Conservation (phyloP, 2,113 vertebrate genomes). For the Telmatochromis bifrenatus region DNA sequence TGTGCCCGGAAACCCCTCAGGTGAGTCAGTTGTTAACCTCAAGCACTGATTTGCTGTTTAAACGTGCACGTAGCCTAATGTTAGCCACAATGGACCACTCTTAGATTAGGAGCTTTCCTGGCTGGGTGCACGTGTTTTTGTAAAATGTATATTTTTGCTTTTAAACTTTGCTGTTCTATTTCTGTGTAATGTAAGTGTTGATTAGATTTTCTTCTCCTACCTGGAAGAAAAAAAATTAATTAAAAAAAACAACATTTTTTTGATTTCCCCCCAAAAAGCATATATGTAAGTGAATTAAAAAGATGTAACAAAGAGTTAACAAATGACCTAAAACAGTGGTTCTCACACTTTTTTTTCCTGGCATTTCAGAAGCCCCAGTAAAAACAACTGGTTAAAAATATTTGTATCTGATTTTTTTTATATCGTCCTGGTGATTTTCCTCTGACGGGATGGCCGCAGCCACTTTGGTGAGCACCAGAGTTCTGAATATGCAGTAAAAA, state of each 20-base stretch:
- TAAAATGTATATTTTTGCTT: not conserved
- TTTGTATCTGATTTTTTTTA: not conserved
- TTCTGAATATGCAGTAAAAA: not conserved
- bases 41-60: not conserved
- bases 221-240: not conserved
- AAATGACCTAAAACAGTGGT: not conserved
- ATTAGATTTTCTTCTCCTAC: not conserved
- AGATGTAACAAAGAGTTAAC: not conserved
- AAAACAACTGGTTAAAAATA: not conserved
- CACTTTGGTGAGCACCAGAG: not conserved
- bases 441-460: fast-evolving
- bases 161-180: fast-evolving
- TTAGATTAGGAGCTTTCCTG: not conserved
- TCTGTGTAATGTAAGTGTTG: not conserved
- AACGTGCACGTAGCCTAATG: not conserved
- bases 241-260: not conserved
- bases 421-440: not conserved
- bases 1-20: not conserved
- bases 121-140: fast-evolving
- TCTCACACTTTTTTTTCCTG: not conserved
- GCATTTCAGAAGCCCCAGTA: too few species aligned
- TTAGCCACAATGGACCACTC: not conserved
- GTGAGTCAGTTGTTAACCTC: fast-evolving
- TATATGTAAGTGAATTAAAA: not conserved
- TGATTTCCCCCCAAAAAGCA: not conserved